These are phyloP conservation scores for Phalanger gymnotis DNA, from an alignment of 2,797 vertebrate genomes.

Conservation along the genomic window DNA sequence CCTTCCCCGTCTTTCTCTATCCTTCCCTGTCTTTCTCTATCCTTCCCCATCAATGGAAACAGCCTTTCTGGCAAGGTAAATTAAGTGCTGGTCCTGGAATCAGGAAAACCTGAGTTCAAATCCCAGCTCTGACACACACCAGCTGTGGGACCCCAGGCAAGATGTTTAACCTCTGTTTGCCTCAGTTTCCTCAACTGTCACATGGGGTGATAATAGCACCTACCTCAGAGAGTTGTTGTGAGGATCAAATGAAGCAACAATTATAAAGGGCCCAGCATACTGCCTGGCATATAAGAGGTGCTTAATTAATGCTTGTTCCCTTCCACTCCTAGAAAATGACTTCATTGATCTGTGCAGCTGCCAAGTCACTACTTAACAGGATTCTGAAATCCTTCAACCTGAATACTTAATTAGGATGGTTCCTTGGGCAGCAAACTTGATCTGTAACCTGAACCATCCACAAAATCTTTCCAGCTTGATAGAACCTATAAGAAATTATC, in stretches of 20 bases:
- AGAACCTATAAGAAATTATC: not conserved
- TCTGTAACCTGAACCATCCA: not conserved
- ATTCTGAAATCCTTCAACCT: not conserved
- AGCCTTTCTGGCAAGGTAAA: not conserved
- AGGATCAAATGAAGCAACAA: not conserved
- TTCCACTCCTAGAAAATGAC: not conserved
- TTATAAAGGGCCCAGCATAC: not conserved
- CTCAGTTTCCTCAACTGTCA: not conserved
- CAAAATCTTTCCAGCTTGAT: not conserved
- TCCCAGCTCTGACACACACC: not conserved
- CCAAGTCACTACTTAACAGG: not conserved
- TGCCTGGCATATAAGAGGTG: not conserved
- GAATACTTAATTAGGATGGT: not conserved
- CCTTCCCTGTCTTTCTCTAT: not conserved
- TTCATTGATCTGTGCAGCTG: not conserved
- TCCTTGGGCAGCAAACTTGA: not conserved
- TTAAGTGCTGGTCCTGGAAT: not conserved
- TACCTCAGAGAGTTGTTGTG: not conserved
- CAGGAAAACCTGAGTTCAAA: not conserved
- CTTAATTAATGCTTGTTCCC: not conserved
- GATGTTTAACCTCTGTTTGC: not conserved
- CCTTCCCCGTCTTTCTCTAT: no score
- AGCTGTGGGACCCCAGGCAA: not conserved
- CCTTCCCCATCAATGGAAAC: not conserved
- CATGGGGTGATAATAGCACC: not conserved